Evolutionary conservation across 2,797 vertebrate genomes (phyloP).

Genomic region (Microctenopoma lineatum): DNA sequence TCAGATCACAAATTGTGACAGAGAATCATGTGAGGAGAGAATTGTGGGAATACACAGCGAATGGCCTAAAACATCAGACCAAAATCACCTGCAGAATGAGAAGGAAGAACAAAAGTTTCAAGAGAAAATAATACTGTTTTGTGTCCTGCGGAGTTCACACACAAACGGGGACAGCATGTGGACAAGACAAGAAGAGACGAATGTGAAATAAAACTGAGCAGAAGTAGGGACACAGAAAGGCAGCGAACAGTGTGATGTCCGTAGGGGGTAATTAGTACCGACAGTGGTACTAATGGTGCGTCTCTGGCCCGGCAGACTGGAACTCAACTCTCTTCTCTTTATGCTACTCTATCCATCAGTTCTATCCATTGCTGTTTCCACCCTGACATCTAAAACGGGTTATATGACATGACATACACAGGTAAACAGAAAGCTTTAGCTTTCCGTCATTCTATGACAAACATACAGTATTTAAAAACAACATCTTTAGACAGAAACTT

Average conservation of each 20-base stretch:
- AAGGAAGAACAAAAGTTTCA: constrained; percentile 3
- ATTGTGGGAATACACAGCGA: constrained; percentile 1
- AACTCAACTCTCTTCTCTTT: constrained; percentile 42
- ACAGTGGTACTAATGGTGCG: constrained; percentile 72
- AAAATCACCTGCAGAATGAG: not conserved
- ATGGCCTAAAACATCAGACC: not conserved
- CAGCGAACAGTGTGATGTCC: constrained; percentile 36
- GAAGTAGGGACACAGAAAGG: constrained; percentile 24
- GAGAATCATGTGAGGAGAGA: not conserved
- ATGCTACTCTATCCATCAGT: constrained; percentile 14
- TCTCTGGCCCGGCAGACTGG: constrained; percentile 58
- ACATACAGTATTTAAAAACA: too few relatives aligned
- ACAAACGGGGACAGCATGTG: constrained; percentile 40
- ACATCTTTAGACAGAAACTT: not conserved
- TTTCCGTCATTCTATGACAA: too few relatives aligned
- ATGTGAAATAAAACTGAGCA: constrained; percentile 31
- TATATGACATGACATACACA: too few relatives aligned
- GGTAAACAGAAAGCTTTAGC: not conserved
- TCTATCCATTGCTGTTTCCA: not conserved
- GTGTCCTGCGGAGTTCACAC: constrained; percentile 11
- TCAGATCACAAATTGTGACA: not conserved
- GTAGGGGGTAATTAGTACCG: constrained; percentile 67
- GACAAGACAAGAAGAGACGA: constrained; percentile 15
- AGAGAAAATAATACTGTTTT: constrained; percentile 2
- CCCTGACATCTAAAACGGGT: not conserved